Evolutionary conservation across 2,797 vertebrate species (phyloP).

Genomic region (Eutrigla gurnardus): DNA sequence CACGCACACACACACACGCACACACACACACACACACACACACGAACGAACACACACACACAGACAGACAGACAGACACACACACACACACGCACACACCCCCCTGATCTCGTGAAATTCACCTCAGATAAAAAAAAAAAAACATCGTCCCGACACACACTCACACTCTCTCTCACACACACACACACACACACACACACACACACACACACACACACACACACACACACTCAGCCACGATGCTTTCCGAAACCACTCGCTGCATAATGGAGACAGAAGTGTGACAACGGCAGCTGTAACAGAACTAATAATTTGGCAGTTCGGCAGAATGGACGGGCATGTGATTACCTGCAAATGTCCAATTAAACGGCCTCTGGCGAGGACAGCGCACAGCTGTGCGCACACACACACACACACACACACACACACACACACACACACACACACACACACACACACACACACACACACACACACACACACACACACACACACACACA

Average conservation of each 20-base stretch:
- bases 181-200: not conserved
- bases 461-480: slow-evolving; percentile 20
- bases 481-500: slow-evolving; percentile 26
- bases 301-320: slow-evolving; percentile 72
- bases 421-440: slow-evolving; percentile 20
- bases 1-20: too few relatives aligned
- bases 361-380: slow-evolving; percentile 68
- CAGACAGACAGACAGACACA: too few relatives aligned
- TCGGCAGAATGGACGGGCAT: slow-evolving; percentile 67
- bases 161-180: not conserved
- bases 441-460: slow-evolving; percentile 22
- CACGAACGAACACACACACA: too few relatives aligned
- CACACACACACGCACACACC: too few relatives aligned
- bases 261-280: slow-evolving; percentile 40
- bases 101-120: slow-evolving; percentile 39
- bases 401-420: slow-evolving; percentile 20
- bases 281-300: slow-evolving; percentile 64
- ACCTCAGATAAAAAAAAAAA: slow-evolving; percentile 19
- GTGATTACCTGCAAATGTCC: slow-evolving; percentile 72
- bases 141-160: not conserved
- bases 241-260: slow-evolving; percentile 8
- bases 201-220: too few relatives aligned
- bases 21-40: slow-evolving; percentile 17
- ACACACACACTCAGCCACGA: not conserved
- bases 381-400: slow-evolving; percentile 67